Evolutionary conservation across 2,888 invertebrate species (phyloP).

Genomic region (Synanthedon vespiformis): DNA sequence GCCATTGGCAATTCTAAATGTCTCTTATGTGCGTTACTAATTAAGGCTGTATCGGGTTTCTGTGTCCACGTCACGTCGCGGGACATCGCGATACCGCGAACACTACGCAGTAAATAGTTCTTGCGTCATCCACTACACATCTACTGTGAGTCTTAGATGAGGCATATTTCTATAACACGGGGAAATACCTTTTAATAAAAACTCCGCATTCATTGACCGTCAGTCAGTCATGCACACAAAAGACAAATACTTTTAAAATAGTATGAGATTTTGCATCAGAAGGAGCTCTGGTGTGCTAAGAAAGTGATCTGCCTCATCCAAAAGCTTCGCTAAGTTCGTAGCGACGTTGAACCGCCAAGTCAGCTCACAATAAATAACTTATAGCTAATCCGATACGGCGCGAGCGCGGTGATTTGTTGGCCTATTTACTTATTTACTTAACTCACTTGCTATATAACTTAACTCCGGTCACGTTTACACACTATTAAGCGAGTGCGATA

Average conservation of each 20-base stretch:
- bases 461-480: constrained; percentile 10
- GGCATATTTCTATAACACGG: constrained; percentile 6
- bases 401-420: constrained; percentile 49
- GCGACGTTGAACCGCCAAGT: constrained; percentile 29
- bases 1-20: background rate
- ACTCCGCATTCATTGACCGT: no score
- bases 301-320: background rate
- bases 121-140: constrained; percentile 4
- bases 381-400: constrained; percentile 55
- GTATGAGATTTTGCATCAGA: no score
- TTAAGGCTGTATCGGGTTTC: constrained; percentile 32
- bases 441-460: constrained; percentile 14
- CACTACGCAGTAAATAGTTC: constrained; percentile 11
- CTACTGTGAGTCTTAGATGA: constrained; percentile 8
- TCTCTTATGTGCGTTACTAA: constrained; percentile 20
- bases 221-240: no score
- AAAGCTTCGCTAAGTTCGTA: background rate
- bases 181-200: no score
- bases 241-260: no score
- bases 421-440: constrained; percentile 51
- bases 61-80: constrained; percentile 12
- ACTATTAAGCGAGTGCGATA: background rate
- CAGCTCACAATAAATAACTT: constrained; percentile 58
- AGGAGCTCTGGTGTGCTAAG: no score
- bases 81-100: constrained; percentile 13